Base-by-base conservation (phyloP, 2,888 invertebrate species). In the Tortrix viridana region DNA sequence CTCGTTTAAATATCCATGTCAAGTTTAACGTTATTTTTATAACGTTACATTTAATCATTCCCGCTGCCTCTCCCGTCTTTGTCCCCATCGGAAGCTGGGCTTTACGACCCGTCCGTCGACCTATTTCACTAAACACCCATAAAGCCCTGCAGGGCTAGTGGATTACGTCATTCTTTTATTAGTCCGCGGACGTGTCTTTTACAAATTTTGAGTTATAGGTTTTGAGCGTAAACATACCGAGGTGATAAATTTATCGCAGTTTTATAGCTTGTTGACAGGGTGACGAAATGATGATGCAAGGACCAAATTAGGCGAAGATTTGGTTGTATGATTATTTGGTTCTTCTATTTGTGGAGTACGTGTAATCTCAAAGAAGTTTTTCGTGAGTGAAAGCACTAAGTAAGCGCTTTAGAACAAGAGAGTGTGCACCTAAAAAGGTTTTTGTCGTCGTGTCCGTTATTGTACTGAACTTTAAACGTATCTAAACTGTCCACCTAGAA, bases 41-140 rank as follows among this genome's bases (percentile, higher is more conserved):
- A 47, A 43, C 20, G 12, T 16, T 19, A 5, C 5, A 14, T 18
- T 32, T 5, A 41, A 55, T 60, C 26, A 38, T 52, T 38, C 46
- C 53, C 70, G 67, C 68, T 26, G 47, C 59, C 54, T 67, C 67
- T 66, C 60, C 26, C 60, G 57, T 65, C 71, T 80, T 79, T 67
- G 67, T 69, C 77, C 79, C 70, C 69, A 73, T 71, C 76, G 79
- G 76, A 81, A 80, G 77, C 75, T 79, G 73, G 64, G 65, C 64
- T 82, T 82, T 80, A 82, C 79, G 81, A 76, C 70, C 70, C 75
- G 74, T 69, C 73, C 71, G 69, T 76, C 82, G 85, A 84, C 85
- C 85, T 82, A 78, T 80, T 85, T 83, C 71, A 71, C 77, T 75
- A 78, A 80, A 79, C 75, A 76, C 69, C 73, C 79, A 79, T 84